Evolutionary conservation across 1,140 invertebrate species (phyloP).

Genomic region (Chrysomallon squamiferum): DNA sequence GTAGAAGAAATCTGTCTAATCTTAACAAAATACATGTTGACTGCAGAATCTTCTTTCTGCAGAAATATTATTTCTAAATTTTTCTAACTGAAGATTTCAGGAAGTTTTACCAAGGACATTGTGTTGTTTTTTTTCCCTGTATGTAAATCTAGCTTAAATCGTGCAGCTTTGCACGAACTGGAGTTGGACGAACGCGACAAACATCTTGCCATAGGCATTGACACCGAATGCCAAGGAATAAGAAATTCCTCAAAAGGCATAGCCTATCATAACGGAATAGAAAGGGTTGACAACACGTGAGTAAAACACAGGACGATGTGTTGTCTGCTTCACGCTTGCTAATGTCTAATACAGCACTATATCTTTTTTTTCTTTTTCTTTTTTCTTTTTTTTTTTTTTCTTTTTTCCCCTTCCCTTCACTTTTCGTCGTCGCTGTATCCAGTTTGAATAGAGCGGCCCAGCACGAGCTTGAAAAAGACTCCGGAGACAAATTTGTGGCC

Average conservation of each 20-base stretch:
- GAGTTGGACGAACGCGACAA: conserved; percentile 89
- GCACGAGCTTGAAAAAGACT: conserved; percentile 88
- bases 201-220: conserved; percentile 83
- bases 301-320: conserved; percentile 27
- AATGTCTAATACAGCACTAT: too few relatives aligned
- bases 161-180: conserved; percentile 76
- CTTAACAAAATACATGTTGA: too few relatives aligned
- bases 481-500: conserved; percentile 86
- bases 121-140: too few relatives aligned
- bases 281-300: conserved; percentile 85
- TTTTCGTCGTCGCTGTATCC: conserved; percentile 7
- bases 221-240: conserved; percentile 78
- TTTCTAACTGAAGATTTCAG: too few relatives aligned
- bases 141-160: conserved; percentile 42
- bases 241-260: conserved; percentile 85
- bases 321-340: too few relatives aligned
- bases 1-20: too few relatives aligned
- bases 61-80: too few relatives aligned
- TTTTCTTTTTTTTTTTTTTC: not conserved
- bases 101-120: too few relatives aligned
- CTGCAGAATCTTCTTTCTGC: too few relatives aligned
- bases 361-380: not conserved
- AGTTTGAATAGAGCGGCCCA: conserved; percentile 66
- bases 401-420: not conserved
- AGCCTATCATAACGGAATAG: conserved; percentile 87